Base-by-base conservation (phyloP, 1,140 invertebrate genomes). In the Xylocopa sonorina region DNA sequence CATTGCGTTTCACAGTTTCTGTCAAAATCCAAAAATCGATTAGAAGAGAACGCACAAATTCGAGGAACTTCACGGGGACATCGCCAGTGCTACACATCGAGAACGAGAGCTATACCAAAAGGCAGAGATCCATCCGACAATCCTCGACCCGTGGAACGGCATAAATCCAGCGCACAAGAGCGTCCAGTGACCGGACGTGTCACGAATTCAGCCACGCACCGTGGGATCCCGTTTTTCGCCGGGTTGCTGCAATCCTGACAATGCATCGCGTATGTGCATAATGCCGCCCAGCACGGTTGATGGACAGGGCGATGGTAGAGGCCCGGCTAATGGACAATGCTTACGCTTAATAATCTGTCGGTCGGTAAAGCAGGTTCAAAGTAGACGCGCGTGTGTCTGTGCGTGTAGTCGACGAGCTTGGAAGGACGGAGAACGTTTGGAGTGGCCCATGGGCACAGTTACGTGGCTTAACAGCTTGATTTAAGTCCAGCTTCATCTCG, bases 341-440 rank as follows among this genome's bases (percentile, higher is more conserved):
- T 73, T 72, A 63, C 53, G 76, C 68, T 72, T 78, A 78, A 78
- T 78, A 78, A 78, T 78, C 76, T 53, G 68, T 53, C 58, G 46
- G 76, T 73, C 48, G 76, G 68, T 34, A 50, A 63, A 63, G 76
- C 67, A 73, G 76, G 29, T 27, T 41, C 72, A 64, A 74, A 46
- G 72, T 38, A 62, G 55, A 21, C 29, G 12, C 24, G 27, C 27
- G n/a, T 43, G 60, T 43, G 24, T 63, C 6, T 9, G 16, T 29
- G 10, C 4, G 27, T 50, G 66, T 51, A 12, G 12, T 21, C 12
- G 66, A 51, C 18, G 7, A 12, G 10, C 50, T 6, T 27, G 14
- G 21, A 29, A 14, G n/a, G 2, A 21, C 16, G 32, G 21, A 2
- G n/a, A 24, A 43, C n/a, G n/a, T n/a, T n/a, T 18, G 38, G 18